A percentile compares a stretch with the other conserved stretches of the same genome.
These are phyloP conservation scores for Drosophila sulfurigaster DNA, from an alignment of 1,140 invertebrate species.

Conservation along the genomic window DNA sequence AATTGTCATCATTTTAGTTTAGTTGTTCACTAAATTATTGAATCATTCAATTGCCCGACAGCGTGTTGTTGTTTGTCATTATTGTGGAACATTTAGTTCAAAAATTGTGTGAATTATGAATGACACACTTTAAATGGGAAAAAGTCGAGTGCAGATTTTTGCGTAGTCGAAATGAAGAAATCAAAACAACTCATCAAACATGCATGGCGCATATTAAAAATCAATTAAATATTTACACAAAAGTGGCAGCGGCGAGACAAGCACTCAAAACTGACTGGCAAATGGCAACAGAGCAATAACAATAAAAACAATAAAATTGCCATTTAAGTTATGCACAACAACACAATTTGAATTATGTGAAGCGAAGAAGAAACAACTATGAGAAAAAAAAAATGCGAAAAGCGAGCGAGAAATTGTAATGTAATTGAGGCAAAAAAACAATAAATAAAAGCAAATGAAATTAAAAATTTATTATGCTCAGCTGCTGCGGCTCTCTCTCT, in stretches of 20 bases:
- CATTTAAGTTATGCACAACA: slow-evolving; percentile 30
- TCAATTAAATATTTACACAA: slow-evolving; percentile 81
- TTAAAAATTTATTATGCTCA: slow-evolving; percentile 79
- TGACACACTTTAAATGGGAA: slow-evolving; percentile 42
- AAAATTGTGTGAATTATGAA: slow-evolving; percentile 40
- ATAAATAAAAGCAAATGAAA: slow-evolving; percentile 67
- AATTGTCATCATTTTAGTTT: slow-evolving; percentile 9
- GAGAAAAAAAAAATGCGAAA: background rate
- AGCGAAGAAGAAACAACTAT: slow-evolving; percentile 13
- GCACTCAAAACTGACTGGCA: slow-evolving; percentile 58
- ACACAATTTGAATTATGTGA: slow-evolving; percentile 61
- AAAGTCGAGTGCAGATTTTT: slow-evolving; percentile 27
- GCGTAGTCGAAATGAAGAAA: slow-evolving; percentile 46
- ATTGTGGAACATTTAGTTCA: background rate
- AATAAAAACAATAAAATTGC: slow-evolving; percentile 37
- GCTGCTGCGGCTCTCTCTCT: slow-evolving; percentile 27
- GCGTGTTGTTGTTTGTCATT: background rate
- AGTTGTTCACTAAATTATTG: background rate
- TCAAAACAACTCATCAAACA: slow-evolving; percentile 75
- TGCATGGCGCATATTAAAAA: slow-evolving; percentile 78
- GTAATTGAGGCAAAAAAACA: slow-evolving; percentile 68
- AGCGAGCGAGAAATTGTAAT: slow-evolving; percentile 57
- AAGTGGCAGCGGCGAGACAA: slow-evolving; percentile 30
- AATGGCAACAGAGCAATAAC: slow-evolving; percentile 31
- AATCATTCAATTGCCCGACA: slow-evolving; percentile 10